phyloP scores from a whole-genome alignment of 2,888 invertebrate genomes.

The Lagria hirta region DNA sequence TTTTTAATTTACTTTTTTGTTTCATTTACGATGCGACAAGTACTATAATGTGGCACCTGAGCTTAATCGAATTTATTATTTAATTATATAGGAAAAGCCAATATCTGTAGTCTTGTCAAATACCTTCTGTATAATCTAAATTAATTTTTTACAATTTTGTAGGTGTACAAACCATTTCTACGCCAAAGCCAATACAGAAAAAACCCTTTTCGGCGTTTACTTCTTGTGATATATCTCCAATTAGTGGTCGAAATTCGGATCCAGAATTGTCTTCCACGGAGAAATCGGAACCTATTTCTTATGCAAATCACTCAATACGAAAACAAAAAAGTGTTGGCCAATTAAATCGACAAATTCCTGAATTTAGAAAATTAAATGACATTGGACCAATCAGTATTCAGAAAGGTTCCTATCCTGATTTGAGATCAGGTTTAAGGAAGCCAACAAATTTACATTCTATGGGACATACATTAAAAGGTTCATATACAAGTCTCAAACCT shows the following conservation, averaged over 20 bases:
- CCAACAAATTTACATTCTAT: slow-evolving; percentile 40
- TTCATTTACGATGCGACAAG: background rate
- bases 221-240: slow-evolving; percentile 46
- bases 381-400: slow-evolving; percentile 9
- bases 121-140: no score
- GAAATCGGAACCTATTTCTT: slow-evolving; percentile 33
- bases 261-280: slow-evolving; percentile 49
- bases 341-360: slow-evolving; percentile 6
- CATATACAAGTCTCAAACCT: slow-evolving; percentile 49
- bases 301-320: slow-evolving; percentile 8
- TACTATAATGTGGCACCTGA: no score
- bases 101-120: no score
- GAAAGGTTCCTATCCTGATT: slow-evolving; percentile 23
- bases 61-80: no score
- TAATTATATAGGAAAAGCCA: no score
- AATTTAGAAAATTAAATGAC: slow-evolving; percentile 2
- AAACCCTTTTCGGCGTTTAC: no score
- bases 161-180: slow-evolving; percentile 51
- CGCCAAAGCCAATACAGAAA: slow-evolving; percentile 45
- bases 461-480: slow-evolving; percentile 44
- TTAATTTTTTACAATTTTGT: no score
- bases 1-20: background rate
- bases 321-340: slow-evolving; percentile 21
- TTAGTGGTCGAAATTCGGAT: slow-evolving; percentile 45
- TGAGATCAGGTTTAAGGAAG: slow-evolving; percentile 6